phyloP scores from a whole-genome alignment of 2,888 invertebrate species.

The Blera fallax region DNA sequence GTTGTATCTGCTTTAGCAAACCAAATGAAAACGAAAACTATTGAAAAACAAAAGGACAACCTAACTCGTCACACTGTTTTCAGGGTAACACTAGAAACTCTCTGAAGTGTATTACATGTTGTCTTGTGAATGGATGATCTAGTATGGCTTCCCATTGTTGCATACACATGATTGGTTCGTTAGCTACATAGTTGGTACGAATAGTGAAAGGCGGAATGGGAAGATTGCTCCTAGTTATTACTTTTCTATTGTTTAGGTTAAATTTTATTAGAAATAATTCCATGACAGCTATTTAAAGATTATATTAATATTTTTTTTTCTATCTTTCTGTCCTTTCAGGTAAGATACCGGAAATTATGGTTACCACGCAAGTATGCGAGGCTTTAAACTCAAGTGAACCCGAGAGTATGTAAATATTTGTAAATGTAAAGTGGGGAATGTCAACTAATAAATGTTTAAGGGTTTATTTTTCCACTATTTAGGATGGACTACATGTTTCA shows the following conservation, averaged over 20 bases:
- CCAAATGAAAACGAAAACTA: constrained; percentile 61
- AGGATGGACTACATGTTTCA: background rate
- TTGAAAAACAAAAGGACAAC: constrained; percentile 59
- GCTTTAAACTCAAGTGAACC: constrained; percentile 30
- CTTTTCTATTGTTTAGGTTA: background rate
- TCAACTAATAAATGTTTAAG: background rate
- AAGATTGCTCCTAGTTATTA: constrained; percentile 35
- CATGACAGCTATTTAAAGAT: constrained; percentile 16
- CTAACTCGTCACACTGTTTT: constrained; percentile 28
- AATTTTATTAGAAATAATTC: constrained; percentile 46
- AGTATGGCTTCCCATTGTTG: constrained; percentile 62
- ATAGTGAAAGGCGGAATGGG: constrained; percentile 57
- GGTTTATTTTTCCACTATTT: background rate
- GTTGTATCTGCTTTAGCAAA: constrained; percentile 5
- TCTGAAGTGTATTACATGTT: constrained; percentile 30
- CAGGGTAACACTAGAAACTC: constrained; percentile 49
- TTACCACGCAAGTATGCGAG: background rate
- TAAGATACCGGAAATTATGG: constrained; percentile 49
- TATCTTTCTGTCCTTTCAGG: constrained; percentile 38
- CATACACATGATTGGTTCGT: constrained; percentile 59
- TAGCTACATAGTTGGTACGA: constrained; percentile 8
- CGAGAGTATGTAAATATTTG: constrained; percentile 43
- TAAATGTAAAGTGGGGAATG: background rate
- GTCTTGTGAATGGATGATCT: constrained; percentile 45
- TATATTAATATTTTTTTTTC: constrained; percentile 6